Evolutionary conservation across 1,140 invertebrate species (phyloP).

Genomic region (Euschistus heros): DNA sequence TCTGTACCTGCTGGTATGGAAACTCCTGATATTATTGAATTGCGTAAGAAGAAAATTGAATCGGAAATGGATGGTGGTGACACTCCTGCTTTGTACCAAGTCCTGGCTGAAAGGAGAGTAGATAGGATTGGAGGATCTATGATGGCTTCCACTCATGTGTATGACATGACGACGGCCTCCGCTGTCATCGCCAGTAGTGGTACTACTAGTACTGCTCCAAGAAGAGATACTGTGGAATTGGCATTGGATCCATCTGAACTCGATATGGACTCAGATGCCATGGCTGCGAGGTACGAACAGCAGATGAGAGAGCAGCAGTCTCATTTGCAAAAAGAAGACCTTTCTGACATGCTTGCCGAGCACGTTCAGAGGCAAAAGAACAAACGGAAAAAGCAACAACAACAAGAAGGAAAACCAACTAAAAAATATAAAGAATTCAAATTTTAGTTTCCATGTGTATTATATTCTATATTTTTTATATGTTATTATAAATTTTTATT

Average conservation of each 20-base stretch:
- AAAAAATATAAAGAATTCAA: slow-evolving; percentile 99
- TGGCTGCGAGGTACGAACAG: slow-evolving; percentile 94
- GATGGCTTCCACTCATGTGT: slow-evolving; percentile 98
- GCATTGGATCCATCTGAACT: slow-evolving; percentile 94
- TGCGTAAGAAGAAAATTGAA: slow-evolving; percentile 94
- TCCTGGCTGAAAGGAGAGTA: slow-evolving; percentile 87
- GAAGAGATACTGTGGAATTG: slow-evolving; percentile 70
- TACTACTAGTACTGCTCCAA: slow-evolving; percentile 34
- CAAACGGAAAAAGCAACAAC: slow-evolving; percentile 84
- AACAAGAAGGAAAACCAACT: slow-evolving; percentile 68
- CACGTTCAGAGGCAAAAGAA: slow-evolving; percentile 93
- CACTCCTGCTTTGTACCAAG: slow-evolving; percentile 82
- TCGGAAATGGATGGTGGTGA: slow-evolving; percentile 92
- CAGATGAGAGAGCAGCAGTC: slow-evolving; percentile 86
- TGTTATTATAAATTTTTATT: too few species aligned
- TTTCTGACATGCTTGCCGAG: slow-evolving; percentile 97
- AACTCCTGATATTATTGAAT: slow-evolving; percentile 95
- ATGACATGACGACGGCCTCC: slow-evolving; percentile 56
- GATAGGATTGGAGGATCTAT: slow-evolving; percentile 84
- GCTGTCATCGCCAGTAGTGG: slow-evolving; percentile 30
- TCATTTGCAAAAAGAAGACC: slow-evolving; percentile 81
- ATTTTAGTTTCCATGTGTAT: slow-evolving; percentile 49
- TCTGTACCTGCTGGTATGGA: slow-evolving; percentile 92
- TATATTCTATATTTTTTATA: background rate
- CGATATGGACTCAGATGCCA: slow-evolving; percentile 88